A percentile compares a stretch with the other conserved stretches of the same genome.
Evolutionary conservation across 1,140 invertebrate species (phyloP).

Genomic region (Chlorops oryzae): DNA sequence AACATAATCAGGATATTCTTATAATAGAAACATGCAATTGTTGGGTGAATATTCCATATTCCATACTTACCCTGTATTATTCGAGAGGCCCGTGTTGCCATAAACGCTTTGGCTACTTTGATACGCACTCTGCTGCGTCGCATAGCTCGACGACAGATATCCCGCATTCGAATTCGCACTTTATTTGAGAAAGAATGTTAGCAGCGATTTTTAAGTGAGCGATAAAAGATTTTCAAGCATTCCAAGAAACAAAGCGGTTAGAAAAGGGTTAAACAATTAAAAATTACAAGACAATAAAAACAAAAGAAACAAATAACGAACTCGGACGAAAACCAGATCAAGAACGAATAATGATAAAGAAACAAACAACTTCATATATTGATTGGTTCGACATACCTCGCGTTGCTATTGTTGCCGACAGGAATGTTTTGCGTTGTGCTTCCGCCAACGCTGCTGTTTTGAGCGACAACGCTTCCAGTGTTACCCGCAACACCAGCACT

Average conservation of each 20-base stretch:
- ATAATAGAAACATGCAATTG: too few relatives aligned
- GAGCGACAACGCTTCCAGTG: conserved; percentile 13
- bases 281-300: conserved; percentile 6
- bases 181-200: conserved; percentile 15
- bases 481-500: conserved; percentile 22
- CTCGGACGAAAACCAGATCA: not conserved
- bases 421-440: conserved; percentile 45
- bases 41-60: too few relatives aligned
- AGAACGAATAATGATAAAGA: not conserved
- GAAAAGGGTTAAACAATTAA: conserved; percentile 3
- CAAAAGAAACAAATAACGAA: conserved; percentile 4
- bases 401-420: conserved; percentile 38
- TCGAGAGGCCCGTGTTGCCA: conserved; percentile 44
- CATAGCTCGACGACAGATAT: conserved; percentile 45
- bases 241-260: too few relatives aligned
- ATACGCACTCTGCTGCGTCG: conserved; percentile 46
- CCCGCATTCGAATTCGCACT: conserved; percentile 45
- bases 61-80: conserved; percentile 44
- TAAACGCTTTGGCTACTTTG: conserved; percentile 48
- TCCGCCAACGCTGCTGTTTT: conserved; percentile 13
- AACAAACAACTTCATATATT: not conserved
- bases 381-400: conserved; percentile 27
- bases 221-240: not conserved
- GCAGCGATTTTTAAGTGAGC: conserved; percentile 4
- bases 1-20: too few relatives aligned